A percentile compares a stretch with the other conserved stretches of the same genome.
These are phyloP conservation scores for Rhagologus leucostigma DNA, from an alignment of 2,113 vertebrate genomes.

Conservation along the genomic window DNA sequence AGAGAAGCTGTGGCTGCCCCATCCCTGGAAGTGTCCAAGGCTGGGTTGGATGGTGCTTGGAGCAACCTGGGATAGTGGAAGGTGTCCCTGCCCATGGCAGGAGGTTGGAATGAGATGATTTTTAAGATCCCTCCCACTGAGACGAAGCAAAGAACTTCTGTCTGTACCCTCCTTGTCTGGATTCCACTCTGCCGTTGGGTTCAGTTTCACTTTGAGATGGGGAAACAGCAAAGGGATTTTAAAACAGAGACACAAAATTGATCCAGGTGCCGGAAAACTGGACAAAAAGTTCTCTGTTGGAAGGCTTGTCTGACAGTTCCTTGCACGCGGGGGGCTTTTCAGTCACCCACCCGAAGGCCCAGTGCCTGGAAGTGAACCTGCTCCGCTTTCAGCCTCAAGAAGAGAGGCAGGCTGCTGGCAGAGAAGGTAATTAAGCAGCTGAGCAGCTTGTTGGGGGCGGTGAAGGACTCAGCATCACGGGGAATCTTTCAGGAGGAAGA, in stretches of 20 bases:
- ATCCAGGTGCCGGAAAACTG: not conserved
- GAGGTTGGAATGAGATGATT: accelerated
- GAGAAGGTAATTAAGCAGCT: not conserved
- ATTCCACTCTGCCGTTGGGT: not conserved
- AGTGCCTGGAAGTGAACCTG: not conserved
- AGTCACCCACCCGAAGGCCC: not conserved
- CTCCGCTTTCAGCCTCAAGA: not conserved
- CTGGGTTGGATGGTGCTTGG: accelerated
- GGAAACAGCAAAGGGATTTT: not conserved
- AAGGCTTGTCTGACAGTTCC: not conserved
- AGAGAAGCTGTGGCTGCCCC: not conserved
- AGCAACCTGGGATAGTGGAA: not conserved
- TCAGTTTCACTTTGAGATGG: not conserved
- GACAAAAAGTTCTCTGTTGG: not conserved
- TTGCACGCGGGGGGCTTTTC: not conserved
- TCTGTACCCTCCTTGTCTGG: not conserved
- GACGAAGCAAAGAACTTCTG: not conserved
- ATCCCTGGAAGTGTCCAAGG: not conserved
- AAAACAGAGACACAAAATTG: not conserved
- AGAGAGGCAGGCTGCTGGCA: not conserved
- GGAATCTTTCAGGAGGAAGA: not conserved
- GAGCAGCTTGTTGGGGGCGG: not conserved
- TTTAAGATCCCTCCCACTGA: not conserved
- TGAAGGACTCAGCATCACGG: not conserved
- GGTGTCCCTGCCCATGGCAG: not conserved